Conservation (phyloP, 2,888 invertebrate genomes). For the Hedychridium roseum region DNA sequence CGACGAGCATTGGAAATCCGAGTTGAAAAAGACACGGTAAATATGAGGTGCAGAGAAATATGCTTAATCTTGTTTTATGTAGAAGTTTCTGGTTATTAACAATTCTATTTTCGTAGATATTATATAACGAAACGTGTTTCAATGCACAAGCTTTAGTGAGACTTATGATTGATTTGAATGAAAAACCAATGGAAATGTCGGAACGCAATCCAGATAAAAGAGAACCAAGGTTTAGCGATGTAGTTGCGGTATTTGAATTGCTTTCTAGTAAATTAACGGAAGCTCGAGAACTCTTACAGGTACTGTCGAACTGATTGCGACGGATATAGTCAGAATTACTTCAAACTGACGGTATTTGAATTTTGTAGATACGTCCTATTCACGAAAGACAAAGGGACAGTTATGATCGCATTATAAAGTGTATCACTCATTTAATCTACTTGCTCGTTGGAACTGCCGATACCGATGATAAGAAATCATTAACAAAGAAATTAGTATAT, state of each 20-base stretch:
- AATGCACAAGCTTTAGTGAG: conserved; percentile 86
- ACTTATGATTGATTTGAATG: conserved; percentile 79
- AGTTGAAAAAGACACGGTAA: conserved; percentile 79
- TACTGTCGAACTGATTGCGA: conserved; percentile 22
- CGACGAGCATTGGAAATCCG: conserved; percentile 81
- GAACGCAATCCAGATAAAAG: conserved; percentile 64
- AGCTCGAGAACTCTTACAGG: conserved; percentile 62
- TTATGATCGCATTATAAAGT: conserved; percentile 82
- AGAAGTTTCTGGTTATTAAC: conserved; percentile 1
- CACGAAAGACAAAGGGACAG: conserved; percentile 82
- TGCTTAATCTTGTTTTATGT: not conserved
- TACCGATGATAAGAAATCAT: conserved; percentile 64
- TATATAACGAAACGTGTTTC: conserved; percentile 82
- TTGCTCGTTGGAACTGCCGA: conserved; percentile 72
- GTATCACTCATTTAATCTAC: conserved; percentile 80
- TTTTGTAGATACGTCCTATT: conserved; percentile 71
- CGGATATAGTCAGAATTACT: not conserved
- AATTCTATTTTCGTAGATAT: conserved; percentile 54
- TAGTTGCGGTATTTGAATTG: conserved; percentile 74
- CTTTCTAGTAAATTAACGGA: conserved; percentile 71
- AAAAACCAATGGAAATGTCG: conserved; percentile 67
- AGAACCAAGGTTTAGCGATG: conserved; percentile 74
- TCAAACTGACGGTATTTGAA: not conserved
- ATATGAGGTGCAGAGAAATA: conserved; percentile 16
- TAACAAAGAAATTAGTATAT: conserved; percentile 64